Percentiles rank a stretch among this genome's conserved stretches.
phyloP scores from a whole-genome alignment of 2,888 invertebrate species.

The Meiosimyza decipiens region DNA sequence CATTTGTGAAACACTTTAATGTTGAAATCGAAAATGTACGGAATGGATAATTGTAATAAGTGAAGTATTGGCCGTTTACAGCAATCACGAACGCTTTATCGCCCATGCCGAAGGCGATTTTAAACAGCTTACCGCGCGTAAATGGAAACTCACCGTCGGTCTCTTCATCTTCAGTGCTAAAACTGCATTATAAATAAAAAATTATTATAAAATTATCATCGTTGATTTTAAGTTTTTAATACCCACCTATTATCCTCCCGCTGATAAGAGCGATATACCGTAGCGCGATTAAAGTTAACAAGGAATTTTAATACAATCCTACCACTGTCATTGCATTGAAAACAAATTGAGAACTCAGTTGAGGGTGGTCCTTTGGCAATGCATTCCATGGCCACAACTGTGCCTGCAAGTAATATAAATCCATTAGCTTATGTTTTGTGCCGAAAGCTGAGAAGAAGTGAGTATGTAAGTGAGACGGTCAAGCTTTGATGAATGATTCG shows the following conservation, averaged over 20 bases:
- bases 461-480: no score
- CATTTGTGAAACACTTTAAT: constrained; percentile 62
- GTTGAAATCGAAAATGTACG: constrained; percentile 63
- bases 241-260: constrained; percentile 60
- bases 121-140: constrained; percentile 63
- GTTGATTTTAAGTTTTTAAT: neutral
- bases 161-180: constrained; percentile 62
- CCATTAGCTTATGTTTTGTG: no score
- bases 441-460: no score
- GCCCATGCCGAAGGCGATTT: constrained; percentile 64
- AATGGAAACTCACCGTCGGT: constrained; percentile 66
- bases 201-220: neutral
- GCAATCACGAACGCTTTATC: constrained; percentile 64
- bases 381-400: constrained; percentile 65
- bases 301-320: constrained; percentile 62
- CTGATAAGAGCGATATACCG: constrained; percentile 61
- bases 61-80: constrained; percentile 65
- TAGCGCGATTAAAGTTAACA: constrained; percentile 60
- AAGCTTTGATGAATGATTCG: neutral
- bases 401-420: constrained; percentile 48
- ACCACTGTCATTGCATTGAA: constrained; percentile 64
- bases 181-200: constrained; percentile 48
- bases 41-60: constrained; percentile 64
- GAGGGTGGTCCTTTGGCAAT: constrained; percentile 62
- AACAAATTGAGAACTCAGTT: constrained; percentile 65